These are phyloP conservation scores for Mormyrops boulengeri DNA, from an alignment of 2,797 vertebrate species.

Conservation along the genomic window DNA sequence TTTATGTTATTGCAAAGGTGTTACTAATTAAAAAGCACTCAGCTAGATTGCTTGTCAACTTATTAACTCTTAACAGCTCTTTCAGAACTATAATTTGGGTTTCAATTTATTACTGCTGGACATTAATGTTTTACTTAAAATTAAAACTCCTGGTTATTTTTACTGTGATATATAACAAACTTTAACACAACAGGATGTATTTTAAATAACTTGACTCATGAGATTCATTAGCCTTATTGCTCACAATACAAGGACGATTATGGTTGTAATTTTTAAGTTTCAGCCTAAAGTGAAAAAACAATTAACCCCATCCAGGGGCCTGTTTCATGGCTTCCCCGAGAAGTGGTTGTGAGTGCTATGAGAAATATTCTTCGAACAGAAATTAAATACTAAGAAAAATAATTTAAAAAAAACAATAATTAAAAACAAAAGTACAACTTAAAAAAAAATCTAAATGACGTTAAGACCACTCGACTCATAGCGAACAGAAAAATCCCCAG, in stretches of 20 bases:
- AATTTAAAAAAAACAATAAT: not conserved
- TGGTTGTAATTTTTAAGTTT: not conserved
- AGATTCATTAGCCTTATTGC: not conserved
- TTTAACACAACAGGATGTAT: not conserved
- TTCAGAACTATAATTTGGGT: not conserved
- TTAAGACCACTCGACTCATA: not conserved
- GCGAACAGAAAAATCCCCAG: not conserved
- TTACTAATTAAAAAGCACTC: not conserved
- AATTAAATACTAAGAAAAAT: not conserved
- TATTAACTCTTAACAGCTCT: not conserved
- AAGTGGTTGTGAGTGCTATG: not conserved
- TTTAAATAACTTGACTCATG: not conserved
- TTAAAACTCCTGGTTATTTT: not conserved
- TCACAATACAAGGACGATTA: not conserved
- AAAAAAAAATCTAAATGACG: not conserved
- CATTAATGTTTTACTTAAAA: not conserved
- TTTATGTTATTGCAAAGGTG: not conserved
- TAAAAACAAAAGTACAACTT: not conserved
- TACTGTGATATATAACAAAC: not conserved
- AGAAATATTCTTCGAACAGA: not conserved
- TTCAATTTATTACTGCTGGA: not conserved
- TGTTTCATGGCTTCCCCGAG: not conserved
- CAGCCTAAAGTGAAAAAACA: not conserved
- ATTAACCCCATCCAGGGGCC: not conserved
- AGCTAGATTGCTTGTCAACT: not conserved